Conservation (phyloP, 2,797 vertebrate genomes). For the Sparidentex hasta region DNA sequence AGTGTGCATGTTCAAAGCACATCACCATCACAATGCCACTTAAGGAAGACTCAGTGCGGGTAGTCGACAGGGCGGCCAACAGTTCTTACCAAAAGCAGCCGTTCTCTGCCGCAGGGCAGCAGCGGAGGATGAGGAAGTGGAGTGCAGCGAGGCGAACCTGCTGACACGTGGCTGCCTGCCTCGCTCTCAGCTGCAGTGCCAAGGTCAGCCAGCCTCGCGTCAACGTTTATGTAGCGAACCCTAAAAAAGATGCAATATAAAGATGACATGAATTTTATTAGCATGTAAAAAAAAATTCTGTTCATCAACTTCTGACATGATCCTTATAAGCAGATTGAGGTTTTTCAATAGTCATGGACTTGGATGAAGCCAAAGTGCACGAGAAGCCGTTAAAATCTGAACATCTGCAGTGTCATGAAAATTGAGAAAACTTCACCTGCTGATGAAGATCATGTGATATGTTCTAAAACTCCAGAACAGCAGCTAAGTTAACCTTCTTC, state of each 20-base stretch:
- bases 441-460: neutral
- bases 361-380: neutral
- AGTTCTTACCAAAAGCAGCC: slow-evolving; percentile 32
- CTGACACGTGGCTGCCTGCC: slow-evolving; percentile 43
- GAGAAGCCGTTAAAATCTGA: neutral
- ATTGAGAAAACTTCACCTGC: neutral
- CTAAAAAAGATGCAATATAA: neutral
- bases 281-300: too few species aligned
- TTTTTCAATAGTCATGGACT: neutral
- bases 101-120: slow-evolving; percentile 16
- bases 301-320: neutral
- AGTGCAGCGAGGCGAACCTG: slow-evolving; percentile 30
- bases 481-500: neutral
- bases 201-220: slow-evolving; percentile 53
- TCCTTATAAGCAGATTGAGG: neutral
- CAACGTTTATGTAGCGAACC: neutral
- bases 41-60: neutral
- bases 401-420: neutral
- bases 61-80: neutral
- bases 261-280: too few species aligned
- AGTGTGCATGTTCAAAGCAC: neutral
- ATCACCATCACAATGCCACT: neutral
- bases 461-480: neutral
- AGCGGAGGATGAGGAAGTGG: slow-evolving; percentile 41
- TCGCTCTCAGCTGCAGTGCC: slow-evolving; percentile 37